phyloP scores from a whole-genome alignment of 2,888 invertebrate genomes.

The Exocentrus adspersus region DNA sequence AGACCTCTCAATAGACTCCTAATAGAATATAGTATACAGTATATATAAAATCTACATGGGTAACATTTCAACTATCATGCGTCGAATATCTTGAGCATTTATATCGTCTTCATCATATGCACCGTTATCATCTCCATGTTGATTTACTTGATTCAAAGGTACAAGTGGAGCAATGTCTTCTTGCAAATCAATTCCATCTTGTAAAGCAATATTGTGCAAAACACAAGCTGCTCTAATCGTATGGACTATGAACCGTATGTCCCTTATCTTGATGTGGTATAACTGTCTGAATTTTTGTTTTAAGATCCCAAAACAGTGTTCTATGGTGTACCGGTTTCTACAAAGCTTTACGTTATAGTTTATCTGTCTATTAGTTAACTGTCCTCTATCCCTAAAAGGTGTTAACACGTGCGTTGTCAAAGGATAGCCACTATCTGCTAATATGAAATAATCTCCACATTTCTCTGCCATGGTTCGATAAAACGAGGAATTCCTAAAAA shows the following conservation, averaged over 20 bases:
- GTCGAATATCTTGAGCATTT: neutral
- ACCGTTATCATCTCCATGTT: neutral
- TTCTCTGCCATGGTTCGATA: slow-evolving; percentile 4
- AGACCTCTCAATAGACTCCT: too few species aligned
- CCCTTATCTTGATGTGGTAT: slow-evolving; percentile 23
- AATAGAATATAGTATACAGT: too few species aligned
- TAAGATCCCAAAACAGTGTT: slow-evolving; percentile 26
- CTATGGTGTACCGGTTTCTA: slow-evolving; percentile 17
- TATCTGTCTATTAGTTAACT: slow-evolving; percentile 1
- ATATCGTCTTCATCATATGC: neutral
- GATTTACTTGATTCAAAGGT: neutral
- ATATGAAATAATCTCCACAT: slow-evolving; percentile 8
- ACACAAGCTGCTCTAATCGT: slow-evolving; percentile 27
- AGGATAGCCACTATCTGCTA: slow-evolving; percentile 21
- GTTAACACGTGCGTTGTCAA: slow-evolving; percentile 5
- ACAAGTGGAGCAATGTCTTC: neutral
- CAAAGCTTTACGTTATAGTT: neutral
- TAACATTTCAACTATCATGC: too few species aligned
- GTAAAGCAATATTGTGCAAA: slow-evolving; percentile 27
- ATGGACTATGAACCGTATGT: slow-evolving; percentile 20
- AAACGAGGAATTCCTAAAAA: slow-evolving; percentile 8
- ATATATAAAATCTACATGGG: too few species aligned
- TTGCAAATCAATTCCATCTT: slow-evolving; percentile 1
- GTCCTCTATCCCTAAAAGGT: slow-evolving; percentile 10
- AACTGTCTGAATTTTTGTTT: slow-evolving; percentile 31